Conservation (phyloP, 1,140 invertebrate species). For the Plodia interpunctella region DNA sequence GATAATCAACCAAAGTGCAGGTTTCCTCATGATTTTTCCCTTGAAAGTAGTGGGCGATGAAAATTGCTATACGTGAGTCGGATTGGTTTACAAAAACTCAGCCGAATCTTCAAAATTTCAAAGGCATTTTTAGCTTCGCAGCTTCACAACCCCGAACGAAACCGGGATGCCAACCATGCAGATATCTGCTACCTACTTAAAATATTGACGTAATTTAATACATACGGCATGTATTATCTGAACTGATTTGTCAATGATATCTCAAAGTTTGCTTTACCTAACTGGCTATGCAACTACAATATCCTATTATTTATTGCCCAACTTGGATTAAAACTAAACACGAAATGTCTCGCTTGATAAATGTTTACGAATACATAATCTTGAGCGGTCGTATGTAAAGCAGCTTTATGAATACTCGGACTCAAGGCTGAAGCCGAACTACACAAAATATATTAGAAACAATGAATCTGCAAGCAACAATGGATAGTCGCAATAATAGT, state of each 20-base stretch:
- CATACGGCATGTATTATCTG: not conserved
- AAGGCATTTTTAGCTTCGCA: no score
- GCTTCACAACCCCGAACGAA: no score
- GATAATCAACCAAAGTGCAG: no score
- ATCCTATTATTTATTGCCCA: not conserved
- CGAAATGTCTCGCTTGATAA: conserved; percentile 4
- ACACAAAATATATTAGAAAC: conserved; percentile 16
- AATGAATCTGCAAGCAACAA: conserved; percentile 26
- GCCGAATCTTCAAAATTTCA: no score
- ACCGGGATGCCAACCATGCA: no score
- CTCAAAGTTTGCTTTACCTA: not conserved
- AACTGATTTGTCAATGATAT: not conserved
- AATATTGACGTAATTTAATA: no score
- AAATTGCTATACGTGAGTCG: no score
- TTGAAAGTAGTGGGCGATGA: no score
- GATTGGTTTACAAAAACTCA: no score
- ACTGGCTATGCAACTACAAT: not conserved
- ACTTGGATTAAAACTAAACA: not conserved
- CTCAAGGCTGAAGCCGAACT: not conserved
- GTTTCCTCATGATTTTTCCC: no score
- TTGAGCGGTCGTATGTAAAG: not conserved
- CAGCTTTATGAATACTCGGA: not conserved
- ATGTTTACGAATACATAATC: not conserved
- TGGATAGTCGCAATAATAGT: conserved; percentile 26
- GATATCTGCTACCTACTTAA: no score